Percentiles rank a stretch among this genome's conserved stretches.
Conservation (phyloP, 2,888 invertebrate genomes). For the Acronicta leporina region DNA sequence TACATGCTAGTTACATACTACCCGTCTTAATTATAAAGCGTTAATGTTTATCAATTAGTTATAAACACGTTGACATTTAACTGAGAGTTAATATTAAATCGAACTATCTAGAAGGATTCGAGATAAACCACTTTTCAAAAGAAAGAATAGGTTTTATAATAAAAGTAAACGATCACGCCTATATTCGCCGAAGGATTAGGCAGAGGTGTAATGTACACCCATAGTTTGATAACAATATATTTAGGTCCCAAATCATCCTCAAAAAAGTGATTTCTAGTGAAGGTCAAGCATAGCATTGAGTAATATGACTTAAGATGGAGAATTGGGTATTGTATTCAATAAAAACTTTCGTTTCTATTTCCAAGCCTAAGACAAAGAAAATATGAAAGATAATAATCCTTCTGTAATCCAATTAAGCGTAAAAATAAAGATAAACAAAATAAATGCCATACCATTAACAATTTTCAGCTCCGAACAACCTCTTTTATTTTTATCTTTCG, state of each 20-base stretch:
- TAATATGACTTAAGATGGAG: no score
- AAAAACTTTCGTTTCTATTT: background rate
- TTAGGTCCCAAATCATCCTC: no score
- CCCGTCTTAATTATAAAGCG: slow-evolving; percentile 34
- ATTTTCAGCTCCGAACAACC: slow-evolving; percentile 26
- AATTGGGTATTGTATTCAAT: no score
- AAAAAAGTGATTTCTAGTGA: no score
- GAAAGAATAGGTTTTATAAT: no score
- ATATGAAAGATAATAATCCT: slow-evolving; percentile 1
- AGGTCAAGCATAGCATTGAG: no score
- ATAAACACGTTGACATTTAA: slow-evolving; percentile 26
- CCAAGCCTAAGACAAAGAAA: background rate
- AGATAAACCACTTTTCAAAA: no score
- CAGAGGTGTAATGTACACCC: no score
- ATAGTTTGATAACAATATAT: no score
- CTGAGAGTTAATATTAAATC: slow-evolving; percentile 16
- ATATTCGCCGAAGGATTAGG: no score
- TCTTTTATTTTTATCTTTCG: slow-evolving; percentile 28
- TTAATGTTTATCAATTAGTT: slow-evolving; percentile 37
- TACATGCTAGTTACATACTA: slow-evolving; percentile 36
- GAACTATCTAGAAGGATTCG: background rate
- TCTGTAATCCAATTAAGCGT: slow-evolving; percentile 11
- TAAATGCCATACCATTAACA: slow-evolving; percentile 36
- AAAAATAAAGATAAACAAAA: slow-evolving; percentile 19
- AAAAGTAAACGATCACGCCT: no score